These are phyloP conservation scores for Scophthalmus maximus DNA, from an alignment of 2,113 vertebrate species.

Conservation along the genomic window DNA sequence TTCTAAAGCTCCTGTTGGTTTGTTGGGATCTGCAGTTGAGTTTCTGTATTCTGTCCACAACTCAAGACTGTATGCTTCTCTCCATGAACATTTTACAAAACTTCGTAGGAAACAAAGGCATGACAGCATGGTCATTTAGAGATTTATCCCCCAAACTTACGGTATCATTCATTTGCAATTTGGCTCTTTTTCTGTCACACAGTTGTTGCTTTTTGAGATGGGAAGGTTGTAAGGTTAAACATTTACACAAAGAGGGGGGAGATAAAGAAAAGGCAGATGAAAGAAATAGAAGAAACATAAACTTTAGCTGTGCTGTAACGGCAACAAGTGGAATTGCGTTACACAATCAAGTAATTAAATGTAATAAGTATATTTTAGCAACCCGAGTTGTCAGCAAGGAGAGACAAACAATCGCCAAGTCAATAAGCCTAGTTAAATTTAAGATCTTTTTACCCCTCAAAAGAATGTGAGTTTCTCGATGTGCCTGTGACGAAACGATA, in stretches of 20 bases:
- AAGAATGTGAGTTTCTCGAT: too few relatives aligned
- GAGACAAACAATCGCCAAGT: background rate
- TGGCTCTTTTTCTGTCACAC: slow-evolving; percentile 15
- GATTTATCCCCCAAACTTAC: too few relatives aligned
- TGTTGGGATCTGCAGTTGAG: background rate
- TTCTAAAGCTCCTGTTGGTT: background rate
- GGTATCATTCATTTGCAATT: slow-evolving; percentile 3
- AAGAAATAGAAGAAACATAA: slow-evolving; percentile 1
- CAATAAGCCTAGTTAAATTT: too few relatives aligned
- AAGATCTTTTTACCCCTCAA: too few relatives aligned
- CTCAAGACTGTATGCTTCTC: too few relatives aligned
- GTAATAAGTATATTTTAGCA: slow-evolving; percentile 17
- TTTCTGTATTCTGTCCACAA: too few relatives aligned
- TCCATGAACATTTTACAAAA: too few relatives aligned
- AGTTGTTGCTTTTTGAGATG: slow-evolving; percentile 3
- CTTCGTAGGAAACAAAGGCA: too few relatives aligned
- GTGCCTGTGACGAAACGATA: too few relatives aligned
- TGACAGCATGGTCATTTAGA: too few relatives aligned
- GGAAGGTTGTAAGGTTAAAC: slow-evolving; percentile 21
- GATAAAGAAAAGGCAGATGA: background rate
- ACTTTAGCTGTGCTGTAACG: background rate
- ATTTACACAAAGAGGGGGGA: background rate
- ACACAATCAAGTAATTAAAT: slow-evolving; percentile 3
- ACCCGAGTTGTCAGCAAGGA: slow-evolving; percentile 17
- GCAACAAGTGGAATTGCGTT: background rate